A percentile compares a stretch with the other conserved stretches of the same genome.
These are phyloP conservation scores for Macrotus californicus DNA, from an alignment of 2,113 vertebrate genomes.

Conservation along the genomic window DNA sequence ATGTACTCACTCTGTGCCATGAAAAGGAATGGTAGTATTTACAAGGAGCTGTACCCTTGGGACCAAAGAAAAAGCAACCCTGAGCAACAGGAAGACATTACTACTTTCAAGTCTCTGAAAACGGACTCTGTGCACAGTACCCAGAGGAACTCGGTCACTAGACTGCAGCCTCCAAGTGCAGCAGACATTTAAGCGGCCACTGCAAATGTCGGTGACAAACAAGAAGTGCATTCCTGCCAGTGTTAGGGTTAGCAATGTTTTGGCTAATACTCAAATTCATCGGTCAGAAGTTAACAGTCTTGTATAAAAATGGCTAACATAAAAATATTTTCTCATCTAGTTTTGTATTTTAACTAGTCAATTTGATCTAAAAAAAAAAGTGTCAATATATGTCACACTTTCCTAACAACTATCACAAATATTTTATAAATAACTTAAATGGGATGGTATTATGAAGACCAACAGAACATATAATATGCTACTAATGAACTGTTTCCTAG, in stretches of 20 bases:
- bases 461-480: neutral
- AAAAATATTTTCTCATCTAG: conserved; percentile 22
- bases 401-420: conserved; percentile 23
- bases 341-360: conserved; percentile 13
- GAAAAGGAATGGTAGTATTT: conserved; percentile 21
- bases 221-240: neutral
- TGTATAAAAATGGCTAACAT: neutral
- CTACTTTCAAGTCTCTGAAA: conserved; percentile 1
- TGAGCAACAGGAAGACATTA: neutral
- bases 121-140: neutral
- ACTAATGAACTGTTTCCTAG: neutral
- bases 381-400: neutral
- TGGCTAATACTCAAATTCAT: conserved; percentile 17
- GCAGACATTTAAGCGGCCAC: neutral
- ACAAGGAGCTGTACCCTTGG: neutral
- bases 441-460: neutral
- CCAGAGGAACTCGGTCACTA: neutral
- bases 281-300: neutral
- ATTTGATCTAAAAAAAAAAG: conserved; percentile 9
- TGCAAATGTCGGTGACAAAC: neutral
- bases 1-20: neutral
- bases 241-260: conserved; percentile 3
- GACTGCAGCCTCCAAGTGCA: neutral
- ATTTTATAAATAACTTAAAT: neutral
- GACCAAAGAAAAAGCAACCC: conserved; percentile 16